Evolutionary conservation across 37 sponge, comb jelly and placozoan species (phyloP), one percentile per base, ranked within the genome.

Genomic region (Amphimedon queenslandica): DNA sequence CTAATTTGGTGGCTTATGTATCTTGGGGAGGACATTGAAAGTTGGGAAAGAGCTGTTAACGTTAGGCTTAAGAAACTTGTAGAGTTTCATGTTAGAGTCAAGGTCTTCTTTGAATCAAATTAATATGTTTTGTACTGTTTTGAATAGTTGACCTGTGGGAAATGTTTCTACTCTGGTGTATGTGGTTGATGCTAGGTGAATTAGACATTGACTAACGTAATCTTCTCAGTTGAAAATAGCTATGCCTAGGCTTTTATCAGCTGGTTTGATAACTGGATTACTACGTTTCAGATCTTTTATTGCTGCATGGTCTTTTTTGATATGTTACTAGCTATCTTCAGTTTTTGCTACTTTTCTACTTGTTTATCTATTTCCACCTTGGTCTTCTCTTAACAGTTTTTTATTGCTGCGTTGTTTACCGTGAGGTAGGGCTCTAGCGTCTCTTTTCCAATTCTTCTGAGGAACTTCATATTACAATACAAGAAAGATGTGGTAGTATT

Each of bases 221-320:
- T 70, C 71, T 4, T 40, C 29, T 5, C 47, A 42, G 53, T 70
- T 51, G 8, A 70, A 4, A 24, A 70, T 42, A 3, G 41, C 71
- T 39, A 70, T 27, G 3, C 71, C 71, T 2, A 70, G 53, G 53
- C 41, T 70, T 27, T 70, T 70, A 41, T 70, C 71, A 6, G 71
- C 71, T n/a, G 71, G 71, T 27, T 70, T 70, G 18, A 70, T 42
- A 16, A 51, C 13, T 47, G 13, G 13, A 18, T 47, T 47, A 8
- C 13, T 47, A 13, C 53, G 13, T 47, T 47, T 8, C 53, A 47
- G 8, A 47, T 8, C 8, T 47, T 8, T 47, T 47, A 18, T 8
- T 18, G 53, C 13, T 8, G 13, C 53, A 18, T 47, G 53, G 13
- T 47, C 13, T 47, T 47, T 47, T 47, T 47, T 18, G 13, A 18